phyloP scores from a whole-genome alignment of 2,888 invertebrate genomes.

The Eudemis profundana region DNA sequence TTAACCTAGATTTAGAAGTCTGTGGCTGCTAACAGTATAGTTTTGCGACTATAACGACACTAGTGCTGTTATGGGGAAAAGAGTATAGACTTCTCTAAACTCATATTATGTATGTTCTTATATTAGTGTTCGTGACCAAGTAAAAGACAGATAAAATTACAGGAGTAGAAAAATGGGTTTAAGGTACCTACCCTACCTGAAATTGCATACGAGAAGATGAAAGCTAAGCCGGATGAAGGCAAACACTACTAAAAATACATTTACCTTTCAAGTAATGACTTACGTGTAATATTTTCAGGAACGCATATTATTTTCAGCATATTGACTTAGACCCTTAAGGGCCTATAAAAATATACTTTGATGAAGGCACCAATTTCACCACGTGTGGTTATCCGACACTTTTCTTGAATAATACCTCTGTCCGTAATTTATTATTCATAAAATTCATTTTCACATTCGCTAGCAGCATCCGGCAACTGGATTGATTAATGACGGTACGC shows the following conservation, averaged over 20 bases:
- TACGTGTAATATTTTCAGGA: slow-evolving; percentile 33
- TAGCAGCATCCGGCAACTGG: slow-evolving; percentile 57
- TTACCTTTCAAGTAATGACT: slow-evolving; percentile 19
- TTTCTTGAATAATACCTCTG: slow-evolving; percentile 55
- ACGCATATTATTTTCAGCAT: slow-evolving; percentile 38
- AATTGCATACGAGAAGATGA: slow-evolving; percentile 8
- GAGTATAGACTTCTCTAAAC: too few species aligned
- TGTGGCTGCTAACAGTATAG: too few species aligned
- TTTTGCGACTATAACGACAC: too few species aligned
- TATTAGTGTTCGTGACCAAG: not conserved
- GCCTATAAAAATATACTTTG: slow-evolving; percentile 42
- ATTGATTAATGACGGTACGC: slow-evolving; percentile 63
- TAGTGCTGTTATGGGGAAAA: too few species aligned
- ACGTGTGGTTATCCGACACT: slow-evolving; percentile 53
- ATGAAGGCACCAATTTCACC: slow-evolving; percentile 39
- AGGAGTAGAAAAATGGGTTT: too few species aligned
- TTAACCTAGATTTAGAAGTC: too few species aligned
- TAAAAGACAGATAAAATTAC: not conserved
- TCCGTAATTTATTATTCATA: slow-evolving; percentile 62
- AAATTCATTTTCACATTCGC: slow-evolving; percentile 64
- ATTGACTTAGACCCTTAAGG: slow-evolving; percentile 34
- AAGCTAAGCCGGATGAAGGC: slow-evolving; percentile 18
- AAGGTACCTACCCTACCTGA: not conserved
- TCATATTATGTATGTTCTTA: too few species aligned
- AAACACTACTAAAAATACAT: slow-evolving; percentile 39